Evolutionary conservation across 2,797 vertebrate genomes (phyloP).

Genomic region (Choloepus didactylus): DNA sequence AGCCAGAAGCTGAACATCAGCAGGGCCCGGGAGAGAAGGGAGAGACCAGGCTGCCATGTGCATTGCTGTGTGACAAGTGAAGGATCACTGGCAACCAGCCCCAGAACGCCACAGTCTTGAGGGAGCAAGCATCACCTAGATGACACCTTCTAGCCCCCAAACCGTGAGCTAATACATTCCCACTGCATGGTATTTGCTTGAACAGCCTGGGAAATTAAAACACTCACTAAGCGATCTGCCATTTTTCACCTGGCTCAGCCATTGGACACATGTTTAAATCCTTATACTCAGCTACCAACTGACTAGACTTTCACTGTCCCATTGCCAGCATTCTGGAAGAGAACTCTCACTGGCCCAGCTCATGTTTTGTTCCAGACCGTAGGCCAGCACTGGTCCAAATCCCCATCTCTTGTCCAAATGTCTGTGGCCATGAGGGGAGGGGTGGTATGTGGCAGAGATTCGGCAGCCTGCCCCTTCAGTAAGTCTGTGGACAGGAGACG

Average conservation of each 20-base stretch:
- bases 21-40: too few relatives aligned
- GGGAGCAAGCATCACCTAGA: too few relatives aligned
- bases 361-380: not conserved
- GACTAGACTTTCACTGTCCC: not conserved
- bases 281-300: not conserved
- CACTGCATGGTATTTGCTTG: too few relatives aligned
- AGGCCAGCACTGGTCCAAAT: not conserved
- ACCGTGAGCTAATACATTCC: too few relatives aligned
- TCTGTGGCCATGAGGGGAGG: not conserved
- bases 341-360: not conserved
- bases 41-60: too few relatives aligned
- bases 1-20: too few relatives aligned
- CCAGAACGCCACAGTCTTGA: too few relatives aligned
- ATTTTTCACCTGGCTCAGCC: not conserved
- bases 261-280: too few relatives aligned
- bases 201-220: too few relatives aligned
- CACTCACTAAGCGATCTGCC: not conserved
- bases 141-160: too few relatives aligned
- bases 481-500: not conserved
- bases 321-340: not conserved
- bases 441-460: not conserved
- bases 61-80: too few relatives aligned
- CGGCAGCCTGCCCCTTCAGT: not conserved
- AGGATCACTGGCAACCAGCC: too few relatives aligned
- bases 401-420: not conserved